These are phyloP conservation scores for Ophonus ardosiacus DNA, from an alignment of 2,888 invertebrate species.

Conservation along the genomic window DNA sequence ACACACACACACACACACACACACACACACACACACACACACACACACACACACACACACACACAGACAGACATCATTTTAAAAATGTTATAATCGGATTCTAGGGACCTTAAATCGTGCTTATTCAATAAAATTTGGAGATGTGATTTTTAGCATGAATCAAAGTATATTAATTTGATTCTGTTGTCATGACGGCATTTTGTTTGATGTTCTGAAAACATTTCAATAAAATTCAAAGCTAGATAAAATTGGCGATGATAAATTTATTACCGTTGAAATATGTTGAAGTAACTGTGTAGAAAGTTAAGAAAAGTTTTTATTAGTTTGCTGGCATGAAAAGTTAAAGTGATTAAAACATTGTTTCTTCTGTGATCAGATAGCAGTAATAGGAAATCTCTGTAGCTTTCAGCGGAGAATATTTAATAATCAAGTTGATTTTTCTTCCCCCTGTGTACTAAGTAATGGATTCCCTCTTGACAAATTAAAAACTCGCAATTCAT, in stretches of 20 bases:
- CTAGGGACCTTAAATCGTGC: too few relatives aligned
- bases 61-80: too few relatives aligned
- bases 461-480: conserved; percentile 47
- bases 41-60: too few relatives aligned
- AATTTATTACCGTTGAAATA: not conserved
- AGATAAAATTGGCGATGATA: not conserved
- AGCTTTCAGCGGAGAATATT: not conserved
- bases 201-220: not conserved
- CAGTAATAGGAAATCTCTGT: conserved; percentile 26
- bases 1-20: too few relatives aligned
- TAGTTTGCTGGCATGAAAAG: not conserved
- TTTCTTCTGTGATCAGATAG: conserved; percentile 23
- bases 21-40: too few relatives aligned
- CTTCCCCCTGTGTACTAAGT: not conserved
- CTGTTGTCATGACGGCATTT: not conserved
- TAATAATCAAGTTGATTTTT: conserved; percentile 38
- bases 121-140: too few relatives aligned
- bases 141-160: too few relatives aligned
- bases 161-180: too few relatives aligned
- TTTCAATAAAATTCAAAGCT: not conserved
- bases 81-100: too few relatives aligned
- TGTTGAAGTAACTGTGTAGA: not conserved
- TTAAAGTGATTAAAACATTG: conserved; percentile 17
- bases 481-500: conserved; percentile 52
- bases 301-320: conserved; percentile 23